phyloP scores from a whole-genome alignment of 1,140 invertebrate genomes.

The Nomia melanderi region DNA sequence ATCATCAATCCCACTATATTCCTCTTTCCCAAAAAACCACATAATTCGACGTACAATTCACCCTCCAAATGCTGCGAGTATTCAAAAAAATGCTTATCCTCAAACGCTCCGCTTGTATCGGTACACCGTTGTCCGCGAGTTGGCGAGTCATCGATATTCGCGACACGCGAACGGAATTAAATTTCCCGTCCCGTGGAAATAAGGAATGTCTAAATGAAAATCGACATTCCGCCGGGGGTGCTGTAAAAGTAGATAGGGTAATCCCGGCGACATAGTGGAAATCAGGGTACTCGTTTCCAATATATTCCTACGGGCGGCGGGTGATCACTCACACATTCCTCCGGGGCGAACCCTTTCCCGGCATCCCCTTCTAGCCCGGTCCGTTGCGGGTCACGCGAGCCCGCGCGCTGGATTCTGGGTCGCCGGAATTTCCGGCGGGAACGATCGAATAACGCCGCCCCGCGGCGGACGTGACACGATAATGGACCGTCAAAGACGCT shows the following conservation, averaged over 20 bases:
- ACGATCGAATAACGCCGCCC: slow-evolving; percentile 46
- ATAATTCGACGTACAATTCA: too few species aligned
- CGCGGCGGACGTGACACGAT: slow-evolving; percentile 33
- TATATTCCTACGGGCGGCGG: slow-evolving; percentile 45
- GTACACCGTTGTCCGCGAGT: neutral
- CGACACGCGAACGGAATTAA: slow-evolving; percentile 35
- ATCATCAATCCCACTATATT: too few species aligned
- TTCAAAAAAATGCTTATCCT: too few species aligned
- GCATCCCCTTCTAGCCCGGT: neutral
- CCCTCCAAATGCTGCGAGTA: too few species aligned
- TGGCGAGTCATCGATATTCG: slow-evolving; percentile 21
- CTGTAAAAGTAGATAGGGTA: slow-evolving; percentile 55
- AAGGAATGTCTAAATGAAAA: slow-evolving; percentile 60
- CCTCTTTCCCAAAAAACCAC: too few species aligned
- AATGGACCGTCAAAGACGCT: slow-evolving; percentile 42
- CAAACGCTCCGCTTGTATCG: too few species aligned
- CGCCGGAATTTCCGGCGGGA: slow-evolving; percentile 52
- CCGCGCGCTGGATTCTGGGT: slow-evolving; percentile 42
- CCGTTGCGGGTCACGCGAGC: slow-evolving; percentile 50
- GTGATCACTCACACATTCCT: slow-evolving; percentile 61
- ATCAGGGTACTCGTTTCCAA: slow-evolving; percentile 58
- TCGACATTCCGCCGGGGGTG: slow-evolving; percentile 46
- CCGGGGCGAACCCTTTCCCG: slow-evolving; percentile 42
- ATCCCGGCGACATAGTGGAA: slow-evolving; percentile 57
- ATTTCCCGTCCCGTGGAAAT: slow-evolving; percentile 33